Base-by-base conservation (phyloP, 2,888 invertebrate species). In the Ecdyonurus torrentis region DNA sequence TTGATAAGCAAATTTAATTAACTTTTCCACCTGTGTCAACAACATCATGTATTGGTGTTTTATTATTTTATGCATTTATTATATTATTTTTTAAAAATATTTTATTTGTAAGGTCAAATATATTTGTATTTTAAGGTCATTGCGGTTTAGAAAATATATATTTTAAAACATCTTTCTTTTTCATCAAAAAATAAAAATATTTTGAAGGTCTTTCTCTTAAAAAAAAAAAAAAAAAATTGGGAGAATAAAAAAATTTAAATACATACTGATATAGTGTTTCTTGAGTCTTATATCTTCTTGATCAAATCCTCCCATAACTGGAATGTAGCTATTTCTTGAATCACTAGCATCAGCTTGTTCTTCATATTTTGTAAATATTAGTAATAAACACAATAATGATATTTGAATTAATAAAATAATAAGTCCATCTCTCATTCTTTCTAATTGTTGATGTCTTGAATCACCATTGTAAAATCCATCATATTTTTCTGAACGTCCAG, bases 291-390 rank as follows among this genome's bases (percentile, higher is more conserved):
- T 52, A 10, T 52, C 15, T 2, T 23, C 19, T n/a, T 50, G n/a
- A 23, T 63, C 63, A 50, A 59, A 63, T 1, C 59, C 63, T 23
- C 63, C 63, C 52, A 52, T 59, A 52, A 59, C 23, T 1, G 59
- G 50, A 23, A n/a, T 23, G 64, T 73, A 64, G 62, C 75, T 76
- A 69, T 78, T 77, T 65, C 72, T 69, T 37, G 66, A 66, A 67
- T 74, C 70, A 66, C 72, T 69, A 5, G 75, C 77, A 66, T 78
- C 73, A 20, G 77, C 78, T 64, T 76, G 71, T 22, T 71, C 68
- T 62, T 73, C 73, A 68, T 81, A 80, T 66, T 72, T 72, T 64
- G 74, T 74, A 66, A 74, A 73, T 24, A 55, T n/a, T 22, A 55
- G 7, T n/a, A 22, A 20, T 22, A 55, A 22, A n/a, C 19, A 20